These are phyloP conservation scores for Lycaena phlaeas DNA, from an alignment of 2,888 invertebrate species.

Conservation along the genomic window DNA sequence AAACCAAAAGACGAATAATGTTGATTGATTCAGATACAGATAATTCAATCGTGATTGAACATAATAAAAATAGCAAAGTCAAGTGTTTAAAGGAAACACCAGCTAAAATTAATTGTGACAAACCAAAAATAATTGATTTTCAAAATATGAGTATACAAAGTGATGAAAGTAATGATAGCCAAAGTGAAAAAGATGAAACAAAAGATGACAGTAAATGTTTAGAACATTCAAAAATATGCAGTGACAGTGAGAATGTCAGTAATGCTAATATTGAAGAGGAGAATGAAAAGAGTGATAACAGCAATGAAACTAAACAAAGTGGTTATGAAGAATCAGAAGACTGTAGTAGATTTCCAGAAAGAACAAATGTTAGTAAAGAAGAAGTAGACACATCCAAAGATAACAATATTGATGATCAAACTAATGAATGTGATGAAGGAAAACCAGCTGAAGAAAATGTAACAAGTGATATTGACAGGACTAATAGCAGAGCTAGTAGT, in stretches of 20 bases:
- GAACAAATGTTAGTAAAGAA: neutral
- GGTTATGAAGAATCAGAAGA: neutral
- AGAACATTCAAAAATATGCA: slow-evolving; percentile 9
- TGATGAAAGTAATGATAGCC: slow-evolving; percentile 6
- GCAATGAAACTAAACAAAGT: slow-evolving; percentile 37
- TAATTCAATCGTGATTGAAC: slow-evolving; percentile 52
- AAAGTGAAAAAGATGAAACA: slow-evolving; percentile 1
- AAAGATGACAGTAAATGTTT: slow-evolving; percentile 14
- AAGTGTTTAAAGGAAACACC: slow-evolving; percentile 52
- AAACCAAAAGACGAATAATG: slow-evolving; percentile 48
- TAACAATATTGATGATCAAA: too few species aligned
- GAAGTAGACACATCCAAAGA: neutral
- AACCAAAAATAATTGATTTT: slow-evolving; percentile 9
- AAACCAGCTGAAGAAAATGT: too few species aligned
- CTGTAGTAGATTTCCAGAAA: neutral
- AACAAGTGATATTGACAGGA: neutral
- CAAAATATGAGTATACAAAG: slow-evolving; percentile 19
- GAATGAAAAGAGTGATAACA: slow-evolving; percentile 11
- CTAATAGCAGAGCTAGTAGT: slow-evolving; percentile 16
- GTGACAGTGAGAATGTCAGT: slow-evolving; percentile 10
- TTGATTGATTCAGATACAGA: slow-evolving; percentile 54
- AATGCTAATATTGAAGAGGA: neutral
- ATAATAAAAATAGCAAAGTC: slow-evolving; percentile 39
- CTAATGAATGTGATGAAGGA: too few species aligned
- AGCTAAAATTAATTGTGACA: slow-evolving; percentile 29